These are phyloP conservation scores for Eucidaris tribuloides DNA, from an alignment of 35 echinoderm and acorn worm species.

Conservation along the genomic window DNA sequence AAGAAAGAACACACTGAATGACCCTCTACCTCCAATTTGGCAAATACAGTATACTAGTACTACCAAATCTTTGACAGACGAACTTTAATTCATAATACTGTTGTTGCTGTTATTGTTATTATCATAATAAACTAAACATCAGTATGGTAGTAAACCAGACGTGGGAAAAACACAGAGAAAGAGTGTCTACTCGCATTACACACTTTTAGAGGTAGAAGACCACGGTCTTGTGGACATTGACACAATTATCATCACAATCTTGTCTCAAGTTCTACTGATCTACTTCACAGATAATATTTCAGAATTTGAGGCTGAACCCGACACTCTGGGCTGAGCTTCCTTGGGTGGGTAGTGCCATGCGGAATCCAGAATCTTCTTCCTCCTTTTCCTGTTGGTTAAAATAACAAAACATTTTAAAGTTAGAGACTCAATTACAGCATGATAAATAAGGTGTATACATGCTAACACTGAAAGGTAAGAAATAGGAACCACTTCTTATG, in stretches of 20 bases:
- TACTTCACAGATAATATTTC: not conserved
- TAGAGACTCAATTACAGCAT: too few relatives aligned
- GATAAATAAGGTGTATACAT: too few relatives aligned
- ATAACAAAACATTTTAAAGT: not conserved
- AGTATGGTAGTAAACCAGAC: not conserved
- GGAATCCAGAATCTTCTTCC: constrained; percentile 74
- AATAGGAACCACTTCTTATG: too few relatives aligned
- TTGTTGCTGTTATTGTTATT: too few relatives aligned
- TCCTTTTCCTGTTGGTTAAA: constrained; percentile 61
- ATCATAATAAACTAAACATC: too few relatives aligned
- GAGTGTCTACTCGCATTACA: not conserved
- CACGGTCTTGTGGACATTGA: not conserved
- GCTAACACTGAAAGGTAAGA: too few relatives aligned
- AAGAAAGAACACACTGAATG: too few relatives aligned
- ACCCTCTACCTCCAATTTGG: too few relatives aligned
- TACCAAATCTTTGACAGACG: too few relatives aligned
- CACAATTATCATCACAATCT: not conserved
- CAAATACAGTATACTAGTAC: too few relatives aligned
- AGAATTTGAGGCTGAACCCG: constrained; percentile 87
- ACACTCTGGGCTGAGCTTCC: constrained; percentile 72
- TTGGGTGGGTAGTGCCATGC: constrained; percentile 77
- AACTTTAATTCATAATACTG: too few relatives aligned
- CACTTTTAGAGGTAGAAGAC: too few relatives aligned
- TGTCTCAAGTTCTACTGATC: not conserved
- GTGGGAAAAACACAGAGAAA: not conserved